Conservation (phyloP, 2,113 vertebrate genomes). For the Uropsilus gracilis region DNA sequence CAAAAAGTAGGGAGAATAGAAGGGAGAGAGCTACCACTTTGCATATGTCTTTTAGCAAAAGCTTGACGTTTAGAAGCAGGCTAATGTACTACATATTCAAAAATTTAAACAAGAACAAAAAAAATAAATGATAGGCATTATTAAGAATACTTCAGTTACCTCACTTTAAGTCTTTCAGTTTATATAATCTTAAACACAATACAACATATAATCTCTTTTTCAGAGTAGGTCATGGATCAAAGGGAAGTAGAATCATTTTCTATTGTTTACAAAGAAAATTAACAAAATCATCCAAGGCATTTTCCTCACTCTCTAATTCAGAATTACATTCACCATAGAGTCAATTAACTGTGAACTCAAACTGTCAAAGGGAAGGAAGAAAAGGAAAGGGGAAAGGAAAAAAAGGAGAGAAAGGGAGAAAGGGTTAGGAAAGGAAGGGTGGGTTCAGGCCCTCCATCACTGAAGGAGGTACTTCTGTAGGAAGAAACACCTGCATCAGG, state of each 20-base stretch:
- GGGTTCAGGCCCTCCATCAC: background rate
- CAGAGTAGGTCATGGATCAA: background rate
- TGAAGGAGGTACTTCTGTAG: background rate
- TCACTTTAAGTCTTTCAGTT: conserved; percentile 23
- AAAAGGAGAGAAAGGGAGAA: background rate
- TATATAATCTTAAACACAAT: background rate
- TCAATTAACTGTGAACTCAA: background rate
- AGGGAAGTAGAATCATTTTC: conserved; percentile 6
- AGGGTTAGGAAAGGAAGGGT: background rate
- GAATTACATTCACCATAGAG: background rate
- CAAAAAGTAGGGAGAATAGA: background rate
- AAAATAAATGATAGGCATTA: background rate
- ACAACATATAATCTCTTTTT: background rate
- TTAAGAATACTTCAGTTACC: background rate
- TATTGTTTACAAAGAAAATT: conserved; percentile 35
- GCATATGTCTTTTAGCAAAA: background rate
- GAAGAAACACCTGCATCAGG: background rate
- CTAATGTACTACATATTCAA: background rate
- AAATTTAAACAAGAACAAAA: background rate
- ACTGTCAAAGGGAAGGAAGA: background rate
- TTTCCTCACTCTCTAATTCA: background rate
- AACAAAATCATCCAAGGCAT: background rate
- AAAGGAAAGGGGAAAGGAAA: background rate
- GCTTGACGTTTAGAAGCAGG: background rate
- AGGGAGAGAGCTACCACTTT: background rate